Evolutionary conservation across 2,797 vertebrate species (phyloP).

Genomic region (Pachyuromys duprasi): DNA sequence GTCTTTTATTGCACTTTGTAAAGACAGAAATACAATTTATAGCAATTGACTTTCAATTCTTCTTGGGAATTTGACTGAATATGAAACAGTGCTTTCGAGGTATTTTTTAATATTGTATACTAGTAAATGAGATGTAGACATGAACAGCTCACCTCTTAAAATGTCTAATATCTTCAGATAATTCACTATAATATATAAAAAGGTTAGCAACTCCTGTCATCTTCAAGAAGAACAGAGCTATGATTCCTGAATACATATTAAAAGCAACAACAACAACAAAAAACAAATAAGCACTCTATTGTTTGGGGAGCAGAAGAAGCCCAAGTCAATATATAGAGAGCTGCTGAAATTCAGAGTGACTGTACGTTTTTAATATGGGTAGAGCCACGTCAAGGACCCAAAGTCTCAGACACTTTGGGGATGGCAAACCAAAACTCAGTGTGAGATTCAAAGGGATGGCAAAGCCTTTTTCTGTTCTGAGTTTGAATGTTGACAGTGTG

Average conservation of each 20-base stretch:
- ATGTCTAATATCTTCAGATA: background rate
- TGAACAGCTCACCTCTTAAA: background rate
- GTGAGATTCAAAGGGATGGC: background rate
- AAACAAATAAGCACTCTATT: background rate
- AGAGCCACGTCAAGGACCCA: background rate
- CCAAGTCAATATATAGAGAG: background rate
- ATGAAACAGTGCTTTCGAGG: slow-evolving; percentile 59
- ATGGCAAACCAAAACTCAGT: background rate
- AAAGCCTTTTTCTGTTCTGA: background rate
- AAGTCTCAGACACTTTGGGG: background rate
- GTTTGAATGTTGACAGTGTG: background rate
- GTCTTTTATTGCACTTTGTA: slow-evolving; percentile 64
- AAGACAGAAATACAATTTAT: slow-evolving; percentile 67
- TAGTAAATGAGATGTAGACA: slow-evolving; percentile 16
- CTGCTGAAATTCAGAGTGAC: background rate
- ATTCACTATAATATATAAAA: slow-evolving; percentile 23
- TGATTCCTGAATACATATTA: background rate
- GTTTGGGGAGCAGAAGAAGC: background rate
- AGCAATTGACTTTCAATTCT: slow-evolving; percentile 66
- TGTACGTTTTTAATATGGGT: background rate
- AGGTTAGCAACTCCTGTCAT: background rate
- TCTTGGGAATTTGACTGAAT: slow-evolving; percentile 72
- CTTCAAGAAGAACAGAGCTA: background rate
- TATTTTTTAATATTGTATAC: background rate
- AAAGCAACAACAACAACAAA: background rate